phyloP scores from a whole-genome alignment of 2,888 invertebrate genomes.

The Drosophila neoperkinsi region DNA sequence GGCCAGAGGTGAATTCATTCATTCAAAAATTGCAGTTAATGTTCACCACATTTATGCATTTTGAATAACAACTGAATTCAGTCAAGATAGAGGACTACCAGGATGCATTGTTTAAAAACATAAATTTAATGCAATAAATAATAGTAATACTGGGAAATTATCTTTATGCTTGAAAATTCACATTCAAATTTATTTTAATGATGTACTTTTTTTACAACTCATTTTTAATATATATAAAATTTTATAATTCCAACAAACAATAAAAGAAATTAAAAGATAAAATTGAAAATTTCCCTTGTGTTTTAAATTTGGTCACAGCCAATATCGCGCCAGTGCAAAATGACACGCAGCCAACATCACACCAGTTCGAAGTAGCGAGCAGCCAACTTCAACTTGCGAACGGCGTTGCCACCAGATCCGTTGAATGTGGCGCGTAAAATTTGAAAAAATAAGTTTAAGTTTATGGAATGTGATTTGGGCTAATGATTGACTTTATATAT shows the following conservation, averaged over 20 bases:
- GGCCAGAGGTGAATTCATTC: conserved; percentile 17
- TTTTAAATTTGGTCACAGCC: conserved; percentile 21
- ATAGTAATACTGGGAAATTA: neutral
- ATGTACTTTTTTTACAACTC: neutral
- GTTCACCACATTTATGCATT: neutral
- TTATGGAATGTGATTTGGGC: neutral
- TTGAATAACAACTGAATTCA: neutral
- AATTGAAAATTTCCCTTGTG: conserved; percentile 13
- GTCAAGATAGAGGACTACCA: neutral
- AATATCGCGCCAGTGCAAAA: conserved; percentile 7
- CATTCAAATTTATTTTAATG: neutral
- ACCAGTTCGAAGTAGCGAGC: neutral
- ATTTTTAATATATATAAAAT: neutral
- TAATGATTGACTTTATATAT: neutral
- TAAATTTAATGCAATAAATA: neutral
- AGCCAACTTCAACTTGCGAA: conserved; percentile 21
- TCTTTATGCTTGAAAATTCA: neutral
- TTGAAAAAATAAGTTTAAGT: conserved; percentile 11
- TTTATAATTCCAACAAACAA: neutral
- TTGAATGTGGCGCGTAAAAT: conserved; percentile 5
- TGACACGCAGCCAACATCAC: conserved; percentile 17
- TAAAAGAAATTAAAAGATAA: neutral
- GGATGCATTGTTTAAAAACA: neutral
- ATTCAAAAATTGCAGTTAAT: conserved; percentile 17
- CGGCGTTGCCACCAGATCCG: conserved; percentile 37